Conservation (phyloP, 2,797 vertebrate species). For the Catamblyrhynchus diadema region DNA sequence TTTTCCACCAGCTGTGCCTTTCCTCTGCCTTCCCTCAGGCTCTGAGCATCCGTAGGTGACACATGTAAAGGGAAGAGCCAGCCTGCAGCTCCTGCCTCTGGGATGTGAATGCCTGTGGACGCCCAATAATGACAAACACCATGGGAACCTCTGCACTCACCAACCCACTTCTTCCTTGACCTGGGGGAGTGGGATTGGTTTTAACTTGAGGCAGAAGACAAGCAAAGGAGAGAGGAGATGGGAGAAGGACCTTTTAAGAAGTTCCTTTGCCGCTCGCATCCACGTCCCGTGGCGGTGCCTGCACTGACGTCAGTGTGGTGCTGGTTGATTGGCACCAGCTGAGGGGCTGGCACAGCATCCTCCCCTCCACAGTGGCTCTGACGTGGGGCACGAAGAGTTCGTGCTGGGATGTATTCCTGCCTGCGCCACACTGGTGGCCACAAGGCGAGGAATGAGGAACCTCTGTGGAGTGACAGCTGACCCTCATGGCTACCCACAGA, state of each 20-base stretch:
- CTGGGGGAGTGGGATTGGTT: neutral
- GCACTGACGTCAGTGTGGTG: neutral
- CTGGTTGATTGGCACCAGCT: neutral
- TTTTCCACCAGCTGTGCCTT: neutral
- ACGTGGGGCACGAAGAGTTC: neutral
- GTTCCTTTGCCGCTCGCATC: neutral
- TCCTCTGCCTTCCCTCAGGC: neutral
- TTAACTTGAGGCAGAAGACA: neutral
- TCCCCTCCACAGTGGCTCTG: neutral
- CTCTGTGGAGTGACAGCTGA: neutral
- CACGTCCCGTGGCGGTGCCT: neutral
- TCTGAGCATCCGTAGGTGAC: neutral
- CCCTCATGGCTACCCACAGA: neutral
- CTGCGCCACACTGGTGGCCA: neutral
- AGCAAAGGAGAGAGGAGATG: neutral
- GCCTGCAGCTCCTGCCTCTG: neutral
- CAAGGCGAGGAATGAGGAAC: neutral
- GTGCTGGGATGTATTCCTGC: neutral
- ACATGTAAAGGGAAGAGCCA: neutral
- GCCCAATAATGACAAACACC: neutral
- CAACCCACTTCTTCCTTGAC: neutral
- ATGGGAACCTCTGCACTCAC: neutral
- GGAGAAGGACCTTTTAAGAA: neutral
- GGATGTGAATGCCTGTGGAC: rapidly evolving
- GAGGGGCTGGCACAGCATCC: neutral